Base-by-base conservation (phyloP, 2,888 invertebrate genomes). In the Tinea trinotella region DNA sequence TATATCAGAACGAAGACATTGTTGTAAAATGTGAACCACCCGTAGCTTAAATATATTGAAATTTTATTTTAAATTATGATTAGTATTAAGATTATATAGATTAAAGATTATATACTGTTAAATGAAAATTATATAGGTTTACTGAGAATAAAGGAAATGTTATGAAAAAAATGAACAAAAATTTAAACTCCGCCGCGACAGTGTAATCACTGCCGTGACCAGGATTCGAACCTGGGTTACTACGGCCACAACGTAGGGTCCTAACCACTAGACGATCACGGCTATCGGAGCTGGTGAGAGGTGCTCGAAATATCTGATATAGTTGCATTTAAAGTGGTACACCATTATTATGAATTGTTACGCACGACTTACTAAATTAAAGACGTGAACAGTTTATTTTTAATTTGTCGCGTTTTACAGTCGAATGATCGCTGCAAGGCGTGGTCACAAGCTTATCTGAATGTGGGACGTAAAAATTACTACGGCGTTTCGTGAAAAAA, bases 181-280 rank as follows among this genome's bases (percentile, higher is more conserved):
- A 54, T 55, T n/a, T 13, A 24, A 2, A 55, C 71, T 67, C 71
- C 68, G 59, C 70, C 70, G 70, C 58, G 69, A 72, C 71, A 74
- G 71, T 70, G 65, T 50, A 10, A 56, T 52, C 70, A 69, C 72
- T 73, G 71, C 70, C 74, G 74, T 74, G 73, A 74, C 74, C 74
- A 74, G 90, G 90, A 90, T 89, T 90, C 90, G 90, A 90, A 90
- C 90, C 90, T 90, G 90, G 90, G 90, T 90, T 90, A 89, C 89
- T 89, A 89, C 90, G 90, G 90, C 90, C 90, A 90, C 90, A 90
- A 90, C 90, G 90, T 89, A 89, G 89, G 88, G 89, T 90, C 89
- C 90, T 90, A 90, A 90, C 90, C 90, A 90, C 90, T 90, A 90
- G 89, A 90, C 90, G 89, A 90, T 90, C 89, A 88, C 88, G 88